phyloP scores from a whole-genome alignment of 2,113 vertebrate species.

The Actinemys pallida region DNA sequence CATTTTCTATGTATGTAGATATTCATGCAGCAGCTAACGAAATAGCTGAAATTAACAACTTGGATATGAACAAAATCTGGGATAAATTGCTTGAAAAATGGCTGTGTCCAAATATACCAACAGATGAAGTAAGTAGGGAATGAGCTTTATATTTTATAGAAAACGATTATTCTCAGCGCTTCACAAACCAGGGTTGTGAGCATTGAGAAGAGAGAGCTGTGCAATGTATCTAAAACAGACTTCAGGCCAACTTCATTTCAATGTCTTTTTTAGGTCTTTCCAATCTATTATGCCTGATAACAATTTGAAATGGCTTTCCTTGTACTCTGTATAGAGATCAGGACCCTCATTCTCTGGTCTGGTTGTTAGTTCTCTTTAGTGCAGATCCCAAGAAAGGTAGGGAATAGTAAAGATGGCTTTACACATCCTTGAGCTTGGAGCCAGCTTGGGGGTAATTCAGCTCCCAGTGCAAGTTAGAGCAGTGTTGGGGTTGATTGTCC shows the following conservation, averaged over 20 bases:
- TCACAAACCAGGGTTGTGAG: not conserved
- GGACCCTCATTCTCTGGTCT: not conserved
- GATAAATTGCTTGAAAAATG: conserved; percentile 92
- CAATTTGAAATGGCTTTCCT: not conserved
- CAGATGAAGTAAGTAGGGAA: conserved; percentile 79
- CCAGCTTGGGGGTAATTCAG: not conserved
- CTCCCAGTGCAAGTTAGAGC: not conserved
- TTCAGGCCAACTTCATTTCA: not conserved
- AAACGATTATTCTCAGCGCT: not conserved
- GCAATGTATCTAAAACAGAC: not conserved
- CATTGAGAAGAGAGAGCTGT: not conserved
- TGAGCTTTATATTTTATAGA: not conserved
- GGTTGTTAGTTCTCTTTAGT: not conserved
- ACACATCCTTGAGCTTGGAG: not conserved
- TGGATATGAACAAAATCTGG: conserved; percentile 90
- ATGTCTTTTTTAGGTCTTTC: not conserved
- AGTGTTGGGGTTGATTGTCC: not conserved
- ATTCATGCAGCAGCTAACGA: conserved; percentile 90
- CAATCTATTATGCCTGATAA: not conserved
- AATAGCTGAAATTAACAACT: conserved; percentile 88
- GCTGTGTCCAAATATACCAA: conserved; percentile 85
- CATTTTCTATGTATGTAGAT: conserved; percentile 76
- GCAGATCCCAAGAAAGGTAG: not conserved
- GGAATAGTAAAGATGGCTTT: not conserved
- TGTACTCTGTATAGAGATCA: not conserved